Evolutionary conservation across 2,113 vertebrate genomes (phyloP), one percentile per base, ranked within the genome.

Genomic region (Fulica atra): DNA sequence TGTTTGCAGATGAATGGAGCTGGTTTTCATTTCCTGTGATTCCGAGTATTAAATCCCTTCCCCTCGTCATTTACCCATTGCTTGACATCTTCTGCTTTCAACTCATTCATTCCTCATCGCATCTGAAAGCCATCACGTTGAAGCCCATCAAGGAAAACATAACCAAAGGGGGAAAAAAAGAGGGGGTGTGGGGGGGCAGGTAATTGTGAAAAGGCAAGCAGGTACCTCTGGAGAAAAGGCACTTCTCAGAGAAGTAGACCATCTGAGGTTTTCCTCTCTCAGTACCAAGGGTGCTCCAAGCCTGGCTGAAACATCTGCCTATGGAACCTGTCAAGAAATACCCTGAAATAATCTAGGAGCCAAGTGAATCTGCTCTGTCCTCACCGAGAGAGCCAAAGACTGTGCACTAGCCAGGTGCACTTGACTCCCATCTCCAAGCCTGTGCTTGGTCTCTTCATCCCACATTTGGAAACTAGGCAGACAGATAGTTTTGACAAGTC

Each of bases 1-100:
- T 93, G 85, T 88, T 80, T 94, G 90, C 85, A 74, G 90, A 83
- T 83, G 90, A 96, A 96, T 90, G 84, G 71, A 88, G 54, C 59
- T 88, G 79, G 29, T 74, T 95, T 94, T 90, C 85, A 95, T 95
- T 94, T 96, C 92, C 85, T 88, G 85, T 46, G 82, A 93, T 93
- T 88, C 88, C 3, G 0, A 77, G 79, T 33, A 70, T 90, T 92
- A 77, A 73, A 93, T 86, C 86, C 86, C 85, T 88, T 53, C 76
- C 60, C 51, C 85, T 92, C 7, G 0, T 83, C 79, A 59, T 89
- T 96, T 88, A 92, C 84, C 81, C 66, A 11, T 78, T 81, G 68
- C 90, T 93, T 56, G 72, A 84, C 82, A 81, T 66, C 89, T 88
- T 71, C 91, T 76, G 86, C 87, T 94, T 92, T 89, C 90, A 70